Base-by-base conservation (phyloP, 2,113 vertebrate species). In the Corythornis cristatus region DNA sequence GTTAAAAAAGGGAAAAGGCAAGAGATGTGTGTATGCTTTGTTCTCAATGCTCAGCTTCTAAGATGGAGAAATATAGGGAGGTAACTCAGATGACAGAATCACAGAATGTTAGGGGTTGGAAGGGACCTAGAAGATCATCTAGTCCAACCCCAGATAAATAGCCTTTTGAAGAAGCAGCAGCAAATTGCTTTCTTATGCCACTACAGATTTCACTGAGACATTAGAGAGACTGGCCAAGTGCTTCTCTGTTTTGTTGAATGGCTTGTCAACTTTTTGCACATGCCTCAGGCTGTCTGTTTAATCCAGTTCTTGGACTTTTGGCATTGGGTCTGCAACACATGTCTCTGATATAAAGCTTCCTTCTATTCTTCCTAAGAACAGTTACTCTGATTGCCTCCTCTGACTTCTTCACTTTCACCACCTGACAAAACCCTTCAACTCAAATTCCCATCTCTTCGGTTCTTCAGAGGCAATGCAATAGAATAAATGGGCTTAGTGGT, bases 371-470 rank as follows among this genome's bases (percentile, higher is more conserved):
- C 64, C 37, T 85, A 31, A 80, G 67, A 91, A 50, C 16, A 25
- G 42, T 76, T 50, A 12, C 54, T 68, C n/a, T 75, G 66, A 75
- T 60, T 81, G 62, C 42, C 37, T 84, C 45, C 58, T 51, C 48
- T 25, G 23, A 72, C 16, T 82, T 21, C 31, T 58, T 74, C 56
- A 22, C 29, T 87, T 95, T 67, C 80, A 83, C 68, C 20, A 25
- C 76, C 61, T 88, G 73, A 72, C 80, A 71, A 70, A 95, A 70
- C 8, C 33, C 62, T 83, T 80, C 51, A 45, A 56, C 61, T 90
- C 70, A 77, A 42, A 86, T 81, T 81, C 56, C 57, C 8, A 4
- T 83, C 66, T 87, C 77, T 72, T 46, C 57, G 62, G 23, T 46
- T 67, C 65, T 89, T 73, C 64, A 67, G 64, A 83, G 61, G 22